A percentile compares a stretch with the other conserved stretches of the same genome.
Evolutionary conservation across 2,113 vertebrate species (phyloP).

Genomic region (Clarias macrocephalus): DNA sequence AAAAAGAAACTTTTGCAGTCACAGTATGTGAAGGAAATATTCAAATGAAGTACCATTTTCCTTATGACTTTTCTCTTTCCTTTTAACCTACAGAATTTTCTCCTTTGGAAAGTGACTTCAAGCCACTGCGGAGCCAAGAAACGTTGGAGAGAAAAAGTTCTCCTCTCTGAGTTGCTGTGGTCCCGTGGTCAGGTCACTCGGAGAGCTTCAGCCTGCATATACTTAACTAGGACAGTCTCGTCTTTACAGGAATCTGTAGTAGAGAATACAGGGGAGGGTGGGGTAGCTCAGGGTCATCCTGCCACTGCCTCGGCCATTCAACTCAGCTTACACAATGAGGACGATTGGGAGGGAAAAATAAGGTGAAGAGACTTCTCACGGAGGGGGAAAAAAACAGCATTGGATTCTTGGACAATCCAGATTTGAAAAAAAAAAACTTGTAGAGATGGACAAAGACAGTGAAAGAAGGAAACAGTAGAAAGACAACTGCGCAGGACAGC

Average conservation of each 20-base stretch:
- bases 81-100: slow-evolving; percentile 17
- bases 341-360: slow-evolving; percentile 28
- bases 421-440: slow-evolving; percentile 42
- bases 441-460: slow-evolving; percentile 78
- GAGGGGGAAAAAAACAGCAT: slow-evolving; percentile 24
- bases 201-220: slow-evolving; percentile 90
- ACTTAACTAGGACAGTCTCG: slow-evolving; percentile 91
- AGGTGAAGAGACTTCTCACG: slow-evolving; percentile 27
- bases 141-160: slow-evolving; percentile 63
- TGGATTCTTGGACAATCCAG: slow-evolving; percentile 41
- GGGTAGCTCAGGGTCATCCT: slow-evolving; percentile 82
- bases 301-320: slow-evolving; percentile 48
- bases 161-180: slow-evolving; percentile 61
- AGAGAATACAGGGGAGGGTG: slow-evolving; percentile 85
- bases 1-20: slow-evolving; percentile 6
- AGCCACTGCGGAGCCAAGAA: slow-evolving; percentile 45
- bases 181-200: slow-evolving; percentile 83
- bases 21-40: slow-evolving; percentile 30
- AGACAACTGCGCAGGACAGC: slow-evolving; percentile 32
- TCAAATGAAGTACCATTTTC: slow-evolving; percentile 19
- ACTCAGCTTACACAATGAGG: slow-evolving; percentile 49
- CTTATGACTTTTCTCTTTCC: slow-evolving; percentile 23
- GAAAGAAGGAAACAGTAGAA: slow-evolving; percentile 62
- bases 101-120: slow-evolving; percentile 29
- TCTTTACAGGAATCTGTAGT: slow-evolving; percentile 93